phyloP scores from a whole-genome alignment of 2,113 vertebrate genomes.

The Guaruba guarouba region DNA sequence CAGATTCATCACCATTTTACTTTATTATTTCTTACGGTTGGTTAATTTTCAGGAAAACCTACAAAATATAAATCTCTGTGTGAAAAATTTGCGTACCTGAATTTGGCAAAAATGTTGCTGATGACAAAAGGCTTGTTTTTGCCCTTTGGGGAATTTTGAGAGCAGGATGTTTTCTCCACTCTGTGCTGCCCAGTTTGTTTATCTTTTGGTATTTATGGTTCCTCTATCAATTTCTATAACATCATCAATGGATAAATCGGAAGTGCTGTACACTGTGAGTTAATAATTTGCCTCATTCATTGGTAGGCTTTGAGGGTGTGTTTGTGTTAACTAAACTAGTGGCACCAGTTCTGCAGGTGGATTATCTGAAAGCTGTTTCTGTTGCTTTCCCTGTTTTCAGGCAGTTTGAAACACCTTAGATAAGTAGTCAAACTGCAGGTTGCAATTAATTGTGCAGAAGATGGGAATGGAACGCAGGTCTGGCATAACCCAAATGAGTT shows the following conservation, averaged over 20 bases:
- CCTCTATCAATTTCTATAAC: neutral
- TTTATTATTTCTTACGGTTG: neutral
- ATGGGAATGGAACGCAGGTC: conserved; percentile 65
- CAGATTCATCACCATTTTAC: neutral
- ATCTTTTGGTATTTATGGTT: neutral
- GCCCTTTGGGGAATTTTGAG: neutral
- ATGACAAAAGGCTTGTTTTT: neutral
- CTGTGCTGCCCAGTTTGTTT: neutral
- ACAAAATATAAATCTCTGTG: neutral
- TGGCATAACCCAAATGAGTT: conserved; percentile 49
- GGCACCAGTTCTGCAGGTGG: neutral
- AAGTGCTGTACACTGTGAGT: neutral
- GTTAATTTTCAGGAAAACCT: neutral
- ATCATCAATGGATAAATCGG: neutral
- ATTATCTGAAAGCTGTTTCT: neutral
- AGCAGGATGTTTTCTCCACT: neutral
- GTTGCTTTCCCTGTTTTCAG: conserved; percentile 11
- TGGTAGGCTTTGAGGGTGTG: neutral
- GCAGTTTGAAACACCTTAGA: conserved; percentile 27
- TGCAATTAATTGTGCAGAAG: conserved; percentile 65
- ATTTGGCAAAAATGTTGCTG: neutral
- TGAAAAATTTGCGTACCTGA: neutral
- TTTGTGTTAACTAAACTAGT: neutral
- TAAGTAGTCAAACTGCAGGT: conserved; percentile 51
- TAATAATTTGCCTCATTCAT: neutral